Evolutionary conservation across 2,113 vertebrate species (phyloP).

Genomic region (Andinoacara biseriatus): DNA sequence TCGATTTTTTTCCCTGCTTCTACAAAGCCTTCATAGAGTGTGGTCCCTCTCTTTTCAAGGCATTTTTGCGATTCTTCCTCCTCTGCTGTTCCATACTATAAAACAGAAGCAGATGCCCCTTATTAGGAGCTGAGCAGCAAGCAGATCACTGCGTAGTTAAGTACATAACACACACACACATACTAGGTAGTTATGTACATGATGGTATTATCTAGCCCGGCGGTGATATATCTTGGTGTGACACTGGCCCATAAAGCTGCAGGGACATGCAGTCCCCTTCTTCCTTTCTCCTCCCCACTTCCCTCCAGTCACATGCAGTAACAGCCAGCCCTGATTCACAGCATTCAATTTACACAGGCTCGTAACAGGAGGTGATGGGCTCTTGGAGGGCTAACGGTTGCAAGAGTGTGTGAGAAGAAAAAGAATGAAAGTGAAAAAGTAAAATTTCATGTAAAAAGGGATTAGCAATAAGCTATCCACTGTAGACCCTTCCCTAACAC

Average conservation of each 20-base stretch:
- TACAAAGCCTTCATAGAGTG: constrained; percentile 10
- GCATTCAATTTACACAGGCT: constrained; percentile 76
- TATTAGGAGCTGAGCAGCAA: constrained; percentile 69
- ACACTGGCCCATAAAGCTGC: constrained; percentile 70
- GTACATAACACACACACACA: constrained; percentile 55
- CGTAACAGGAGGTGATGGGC: constrained; percentile 71
- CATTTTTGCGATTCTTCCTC: constrained; percentile 14
- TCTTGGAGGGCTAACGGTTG: constrained; percentile 37
- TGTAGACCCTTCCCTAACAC: constrained; percentile 13
- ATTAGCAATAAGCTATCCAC: constrained; percentile 42
- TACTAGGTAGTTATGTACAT: constrained; percentile 65
- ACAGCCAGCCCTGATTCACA: constrained; percentile 73
- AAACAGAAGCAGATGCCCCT: constrained; percentile 68
- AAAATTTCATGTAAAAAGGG: constrained; percentile 42
- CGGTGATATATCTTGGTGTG: constrained; percentile 68
- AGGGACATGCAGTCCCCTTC: constrained; percentile 68
- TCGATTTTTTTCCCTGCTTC: neutral
- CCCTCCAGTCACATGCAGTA: constrained; percentile 66
- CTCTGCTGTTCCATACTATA: constrained; percentile 37
- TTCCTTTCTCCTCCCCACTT: constrained; percentile 37
- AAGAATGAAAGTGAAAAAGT: constrained; percentile 31
- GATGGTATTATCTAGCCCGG: constrained; percentile 70
- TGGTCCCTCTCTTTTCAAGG: constrained; percentile 9
- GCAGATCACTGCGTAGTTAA: constrained; percentile 60
- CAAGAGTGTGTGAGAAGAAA: neutral